These are phyloP conservation scores for Andrena trimmerana DNA, from an alignment of 2,888 invertebrate genomes.

Conservation along the genomic window DNA sequence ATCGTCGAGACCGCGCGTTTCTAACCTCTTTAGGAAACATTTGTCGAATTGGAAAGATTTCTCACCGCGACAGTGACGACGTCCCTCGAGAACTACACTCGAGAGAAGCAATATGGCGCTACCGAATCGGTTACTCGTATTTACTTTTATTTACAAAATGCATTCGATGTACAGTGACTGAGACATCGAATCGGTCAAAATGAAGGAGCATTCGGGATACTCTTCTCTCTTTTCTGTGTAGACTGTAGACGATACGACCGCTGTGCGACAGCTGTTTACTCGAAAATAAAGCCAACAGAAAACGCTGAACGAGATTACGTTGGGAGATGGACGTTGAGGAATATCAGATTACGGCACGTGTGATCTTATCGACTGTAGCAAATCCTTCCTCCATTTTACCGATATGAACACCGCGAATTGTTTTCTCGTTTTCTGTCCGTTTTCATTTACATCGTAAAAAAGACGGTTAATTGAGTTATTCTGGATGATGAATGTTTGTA, in stretches of 20 bases:
- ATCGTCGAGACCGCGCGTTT: conserved; percentile 68
- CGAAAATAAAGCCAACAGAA: neutral
- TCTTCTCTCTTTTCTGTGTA: neutral
- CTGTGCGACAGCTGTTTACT: neutral
- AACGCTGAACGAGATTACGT: conserved; percentile 8
- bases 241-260: neutral
- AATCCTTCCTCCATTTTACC: conserved; percentile 22
- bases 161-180: conserved; percentile 19
- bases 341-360: conserved; percentile 3
- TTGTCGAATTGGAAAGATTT: conserved; percentile 20
- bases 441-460: conserved; percentile 39
- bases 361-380: conserved; percentile 28
- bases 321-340: neutral
- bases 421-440: neutral
- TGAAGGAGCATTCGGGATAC: neutral
- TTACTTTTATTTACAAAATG: conserved; percentile 48
- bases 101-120: conserved; percentile 25
- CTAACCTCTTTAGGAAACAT: conserved; percentile 25
- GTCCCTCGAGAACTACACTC: neutral
- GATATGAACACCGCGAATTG: conserved; percentile 28
- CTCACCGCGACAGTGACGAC: conserved; percentile 19
- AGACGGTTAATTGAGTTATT: conserved; percentile 32
- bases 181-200: conserved; percentile 24
- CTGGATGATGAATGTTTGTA: conserved; percentile 35
- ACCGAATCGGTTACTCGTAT: conserved; percentile 6